Base-by-base conservation (phyloP, 1,140 invertebrate species). In the Muscidifurax raptorellus region DNA sequence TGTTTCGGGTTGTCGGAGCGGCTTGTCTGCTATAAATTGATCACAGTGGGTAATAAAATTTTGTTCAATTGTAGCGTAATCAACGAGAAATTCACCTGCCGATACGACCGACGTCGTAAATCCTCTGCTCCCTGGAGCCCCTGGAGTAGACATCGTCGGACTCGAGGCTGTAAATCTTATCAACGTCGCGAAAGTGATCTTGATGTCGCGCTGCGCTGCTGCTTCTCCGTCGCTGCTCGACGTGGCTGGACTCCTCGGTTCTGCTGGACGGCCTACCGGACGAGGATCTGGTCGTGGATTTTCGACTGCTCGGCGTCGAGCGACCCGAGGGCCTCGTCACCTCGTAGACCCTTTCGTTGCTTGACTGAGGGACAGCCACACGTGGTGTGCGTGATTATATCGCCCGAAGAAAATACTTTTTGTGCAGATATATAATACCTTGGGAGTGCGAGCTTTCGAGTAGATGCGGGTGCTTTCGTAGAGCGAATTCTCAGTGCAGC, bases 91-190 rank as follows among this genome's bases (percentile, higher is more conserved):
- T 74, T 83, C 36, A 76, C 74, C 74, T 78, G 36, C 36, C 28
- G 32, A 36, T 27, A 22, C 66, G 66, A 15, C 66, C 47, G 1
- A 18, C 64, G 22, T 82, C 81, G 72, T 82, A 82, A 30, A 82
- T n/a, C 30, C 81, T 69, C 66, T 44, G 59, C 44, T 74, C 36
- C 28, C 30, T 44, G n/a, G 72, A 44, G 25, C 36, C n/a, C n/a
- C 80, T 84, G 18, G 86, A 79, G 32, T 85, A 88, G 0, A 84
- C 72, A 5, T 91, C 89, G 2, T 91, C 90, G 22, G 89, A 78
- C 18, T 75, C 88, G 13, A 92, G 71, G 80, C 86, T 91, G 18
- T 90, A 90, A 77, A 93, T 93, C 80, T 93, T 93, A 72, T 93
- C 92, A 0, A 84, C 90, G 25, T 93, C 90, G n/a, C 88, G 89